Base-by-base conservation (phyloP, 2,888 invertebrate genomes). In the Nomada lathburiana region DNA sequence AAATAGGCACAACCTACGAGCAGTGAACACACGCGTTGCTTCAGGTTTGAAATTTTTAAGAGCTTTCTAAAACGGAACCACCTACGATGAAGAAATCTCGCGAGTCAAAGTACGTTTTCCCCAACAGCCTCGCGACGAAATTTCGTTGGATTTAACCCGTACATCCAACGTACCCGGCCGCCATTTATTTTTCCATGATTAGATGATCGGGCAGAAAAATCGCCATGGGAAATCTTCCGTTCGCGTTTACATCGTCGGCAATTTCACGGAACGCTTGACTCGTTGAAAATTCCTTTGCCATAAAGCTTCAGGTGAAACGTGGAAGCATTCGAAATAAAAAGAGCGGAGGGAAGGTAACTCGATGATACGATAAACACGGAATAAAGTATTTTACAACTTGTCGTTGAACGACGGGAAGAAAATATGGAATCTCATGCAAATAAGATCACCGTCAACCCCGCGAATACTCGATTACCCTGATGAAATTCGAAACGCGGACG, bases 21-120 rank as follows among this genome's bases (percentile, higher is more conserved):
- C 18, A 62, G 65, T 55, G 65, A 47, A 68, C 5, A 29, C 29
- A 55, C 67, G 36, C 29, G 23, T 44, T 47, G 71, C 26, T 57
- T 60, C 55, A 50, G 74, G 73, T 72, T 80, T 74, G 76, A 86
- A 78, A 78, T 76, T 83, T 86, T 84, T 86, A 86, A 73, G 74
- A 76, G 26, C 36, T 7, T 20, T 36, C 42, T 59, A 36, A 44
- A 71, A 70, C 65, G 60, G 65, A 44, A 67, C 59, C 44, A 23
- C 20, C 64, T 23, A 42, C 29, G 26, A 50, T 2, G 20, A 13
- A 68, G 44, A 16, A 36, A 36, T 36, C 36, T 36, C 36, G 36
- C 36, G 36, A 36, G 36, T 36, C 36, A 36, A 36, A 36, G 36
- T 36, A 36, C 36, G 7, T 36, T 36, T 36, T 36, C 7, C 36